Percentiles rank a stretch among this genome's conserved stretches.
These are phyloP conservation scores for Atlantisia rogersi DNA, from an alignment of 2,113 vertebrate genomes.

Conservation along the genomic window DNA sequence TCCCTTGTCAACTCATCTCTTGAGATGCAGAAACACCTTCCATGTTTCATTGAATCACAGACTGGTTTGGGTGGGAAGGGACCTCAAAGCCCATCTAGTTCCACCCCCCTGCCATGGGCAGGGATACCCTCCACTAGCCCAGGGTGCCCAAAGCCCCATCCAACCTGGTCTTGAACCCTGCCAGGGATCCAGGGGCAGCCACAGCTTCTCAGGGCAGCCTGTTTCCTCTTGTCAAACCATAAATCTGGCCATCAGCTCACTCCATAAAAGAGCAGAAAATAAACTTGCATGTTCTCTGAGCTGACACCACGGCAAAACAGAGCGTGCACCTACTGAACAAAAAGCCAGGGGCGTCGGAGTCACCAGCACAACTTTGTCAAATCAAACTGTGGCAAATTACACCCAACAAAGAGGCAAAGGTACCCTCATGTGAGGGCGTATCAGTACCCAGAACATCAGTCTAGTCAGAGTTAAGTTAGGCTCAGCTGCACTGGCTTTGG, in stretches of 20 bases:
- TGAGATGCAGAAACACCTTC: background rate
- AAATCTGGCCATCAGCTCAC: background rate
- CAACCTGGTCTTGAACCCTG: background rate
- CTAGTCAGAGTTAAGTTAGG: background rate
- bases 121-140: background rate
- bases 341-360: background rate
- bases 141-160: background rate
- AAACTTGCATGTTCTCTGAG: background rate
- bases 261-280: background rate
- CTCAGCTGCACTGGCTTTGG: background rate
- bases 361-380: background rate
- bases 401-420: background rate
- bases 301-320: background rate
- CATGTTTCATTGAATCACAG: background rate
- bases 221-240: background rate
- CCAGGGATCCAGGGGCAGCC: background rate
- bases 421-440: background rate
- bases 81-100: background rate
- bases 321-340: background rate
- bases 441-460: background rate
- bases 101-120: background rate
- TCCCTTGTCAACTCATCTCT: background rate
- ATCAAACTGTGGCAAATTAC: background rate
- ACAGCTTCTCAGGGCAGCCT: background rate
- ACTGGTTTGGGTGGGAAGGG: background rate